These are phyloP conservation scores for Lasius fuliginosus DNA, from an alignment of 2,888 invertebrate genomes.

Conservation along the genomic window DNA sequence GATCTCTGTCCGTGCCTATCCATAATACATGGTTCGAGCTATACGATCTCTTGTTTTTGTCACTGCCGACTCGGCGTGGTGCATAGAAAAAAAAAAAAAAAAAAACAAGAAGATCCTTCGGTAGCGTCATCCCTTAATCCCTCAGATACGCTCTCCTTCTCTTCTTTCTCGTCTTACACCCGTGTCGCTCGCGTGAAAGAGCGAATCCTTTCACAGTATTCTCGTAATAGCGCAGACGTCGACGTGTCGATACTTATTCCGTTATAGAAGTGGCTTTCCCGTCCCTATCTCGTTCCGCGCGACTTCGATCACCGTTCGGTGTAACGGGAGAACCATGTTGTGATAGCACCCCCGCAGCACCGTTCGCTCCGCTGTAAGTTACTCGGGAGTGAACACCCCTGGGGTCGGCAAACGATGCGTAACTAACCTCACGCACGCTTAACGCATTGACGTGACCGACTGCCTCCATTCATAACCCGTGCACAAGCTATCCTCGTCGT, in stretches of 20 bases:
- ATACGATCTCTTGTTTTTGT: constrained; percentile 78
- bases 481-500: constrained; percentile 19
- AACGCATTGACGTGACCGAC: constrained; percentile 82
- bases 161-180: neutral
- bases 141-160: neutral
- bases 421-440: constrained; percentile 85
- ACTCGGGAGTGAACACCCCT: constrained; percentile 75
- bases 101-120: constrained; percentile 32
- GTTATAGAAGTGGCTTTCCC: constrained; percentile 18
- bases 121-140: constrained; percentile 22
- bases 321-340: constrained; percentile 73
- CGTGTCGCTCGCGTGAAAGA: constrained; percentile 19
- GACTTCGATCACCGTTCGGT: constrained; percentile 41
- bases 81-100: constrained; percentile 38
- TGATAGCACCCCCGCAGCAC: constrained; percentile 71
- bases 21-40: constrained; percentile 66
- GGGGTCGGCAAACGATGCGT: constrained; percentile 83
- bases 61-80: constrained; percentile 71
- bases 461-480: constrained; percentile 83
- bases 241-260: constrained; percentile 31
- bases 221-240: constrained; percentile 14
- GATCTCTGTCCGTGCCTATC: constrained; percentile 73
- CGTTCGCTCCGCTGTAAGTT: constrained; percentile 65
- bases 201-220: constrained; percentile 21
- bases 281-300: constrained; percentile 29